These are phyloP conservation scores for Mus musculus DNA, from an alignment of 2,113 vertebrate genomes.

Conservation along the genomic window DNA sequence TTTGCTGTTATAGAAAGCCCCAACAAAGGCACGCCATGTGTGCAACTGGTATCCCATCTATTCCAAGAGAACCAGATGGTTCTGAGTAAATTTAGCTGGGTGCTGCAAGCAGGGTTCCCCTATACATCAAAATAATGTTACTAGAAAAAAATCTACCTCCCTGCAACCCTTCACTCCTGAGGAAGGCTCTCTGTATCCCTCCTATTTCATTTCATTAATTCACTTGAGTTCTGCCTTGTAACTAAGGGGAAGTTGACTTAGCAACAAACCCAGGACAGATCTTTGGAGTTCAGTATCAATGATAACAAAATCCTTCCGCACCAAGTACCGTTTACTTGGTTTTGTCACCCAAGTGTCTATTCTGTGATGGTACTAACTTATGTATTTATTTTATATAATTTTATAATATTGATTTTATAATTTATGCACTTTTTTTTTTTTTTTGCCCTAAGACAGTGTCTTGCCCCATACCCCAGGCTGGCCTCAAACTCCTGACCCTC, in stretches of 20 bases:
- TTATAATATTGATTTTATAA: neutral
- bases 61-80: slow-evolving; percentile 58
- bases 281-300: slow-evolving; percentile 3
- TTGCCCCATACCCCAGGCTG: neutral
- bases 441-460: neutral
- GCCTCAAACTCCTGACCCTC: neutral
- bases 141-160: slow-evolving; percentile 10
- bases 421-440: neutral
- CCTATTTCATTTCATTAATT: slow-evolving; percentile 53
- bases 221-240: slow-evolving; percentile 11
- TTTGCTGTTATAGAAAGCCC: slow-evolving; percentile 53
- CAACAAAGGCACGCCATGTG: slow-evolving; percentile 17
- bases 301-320: slow-evolving; percentile 17
- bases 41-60: slow-evolving; percentile 26
- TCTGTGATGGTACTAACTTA: neutral
- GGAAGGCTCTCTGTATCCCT: neutral
- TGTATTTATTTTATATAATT: neutral
- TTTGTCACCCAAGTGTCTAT: neutral
- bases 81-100: slow-evolving; percentile 59
- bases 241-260: slow-evolving; percentile 31
- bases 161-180: slow-evolving; percentile 25
- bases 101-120: slow-evolving; percentile 45
- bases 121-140: slow-evolving; percentile 65
- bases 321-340: slow-evolving; percentile 28
- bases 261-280: slow-evolving; percentile 28